Evolutionary conservation across 2,888 invertebrate species (phyloP).

Genomic region (Hydraecia micacea): DNA sequence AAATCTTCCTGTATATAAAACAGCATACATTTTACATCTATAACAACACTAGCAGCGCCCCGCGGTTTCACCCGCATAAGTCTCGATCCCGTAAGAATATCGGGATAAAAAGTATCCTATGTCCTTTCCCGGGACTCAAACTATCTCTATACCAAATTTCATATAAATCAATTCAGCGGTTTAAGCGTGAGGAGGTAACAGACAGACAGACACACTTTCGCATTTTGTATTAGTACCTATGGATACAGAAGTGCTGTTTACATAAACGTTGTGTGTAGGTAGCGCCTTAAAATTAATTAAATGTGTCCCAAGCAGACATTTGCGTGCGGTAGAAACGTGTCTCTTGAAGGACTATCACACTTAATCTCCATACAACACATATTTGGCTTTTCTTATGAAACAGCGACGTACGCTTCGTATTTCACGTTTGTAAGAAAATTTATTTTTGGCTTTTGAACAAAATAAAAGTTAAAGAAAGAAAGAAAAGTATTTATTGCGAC

Average conservation of each 20-base stretch:
- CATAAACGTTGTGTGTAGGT: constrained; percentile 67
- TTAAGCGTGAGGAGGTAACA: too few relatives aligned
- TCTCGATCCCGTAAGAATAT: too few relatives aligned
- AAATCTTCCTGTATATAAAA: neutral
- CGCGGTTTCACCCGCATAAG: too few relatives aligned
- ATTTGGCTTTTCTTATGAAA: constrained; percentile 59
- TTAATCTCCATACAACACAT: constrained; percentile 74
- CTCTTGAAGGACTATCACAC: constrained; percentile 78
- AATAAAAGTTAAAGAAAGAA: neutral
- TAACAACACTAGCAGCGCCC: constrained; percentile 25
- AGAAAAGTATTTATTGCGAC: too few relatives aligned
- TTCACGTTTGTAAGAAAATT: constrained; percentile 34
- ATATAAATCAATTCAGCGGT: too few relatives aligned
- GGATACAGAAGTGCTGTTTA: constrained; percentile 61
- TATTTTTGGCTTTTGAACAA: constrained; percentile 17
- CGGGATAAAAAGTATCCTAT: too few relatives aligned
- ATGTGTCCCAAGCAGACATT: constrained; percentile 79
- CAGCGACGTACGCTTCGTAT: constrained; percentile 27
- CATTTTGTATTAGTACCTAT: too few relatives aligned
- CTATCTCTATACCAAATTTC: too few relatives aligned
- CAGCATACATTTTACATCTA: constrained; percentile 32
- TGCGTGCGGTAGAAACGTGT: constrained; percentile 72
- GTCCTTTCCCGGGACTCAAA: too few relatives aligned
- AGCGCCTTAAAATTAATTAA: constrained; percentile 82
- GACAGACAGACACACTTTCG: too few relatives aligned